Conservation (phyloP, 1,140 invertebrate genomes). For the Leptonema lineaticorne region DNA sequence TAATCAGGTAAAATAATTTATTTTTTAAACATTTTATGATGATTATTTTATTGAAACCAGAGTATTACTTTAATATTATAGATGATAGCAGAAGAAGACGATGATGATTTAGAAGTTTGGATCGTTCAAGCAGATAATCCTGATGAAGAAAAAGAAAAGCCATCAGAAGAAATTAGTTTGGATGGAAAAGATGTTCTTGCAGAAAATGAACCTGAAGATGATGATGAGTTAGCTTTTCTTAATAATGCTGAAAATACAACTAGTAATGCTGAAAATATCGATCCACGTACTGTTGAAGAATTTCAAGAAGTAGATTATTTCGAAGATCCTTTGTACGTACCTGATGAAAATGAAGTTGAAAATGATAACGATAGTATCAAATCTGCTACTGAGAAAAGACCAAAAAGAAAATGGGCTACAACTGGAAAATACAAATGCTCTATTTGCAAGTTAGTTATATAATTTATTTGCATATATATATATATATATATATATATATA, state of each 20-base stretch:
- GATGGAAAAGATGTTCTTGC: neutral
- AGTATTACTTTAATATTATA: too few relatives aligned
- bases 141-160: constrained; percentile 5
- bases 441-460: constrained; percentile 15
- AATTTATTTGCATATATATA: neutral
- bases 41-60: neutral
- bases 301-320: constrained; percentile 23
- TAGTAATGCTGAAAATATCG: constrained; percentile 15
- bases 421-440: constrained; percentile 21
- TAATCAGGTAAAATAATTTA: neutral
- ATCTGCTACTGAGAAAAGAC: neutral
- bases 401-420: neutral
- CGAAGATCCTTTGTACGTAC: constrained; percentile 23
- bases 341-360: constrained; percentile 15
- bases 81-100: constrained; percentile 13
- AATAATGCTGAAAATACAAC: neutral
- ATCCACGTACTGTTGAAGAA: neutral
- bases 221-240: constrained; percentile 4
- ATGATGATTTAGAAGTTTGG: constrained; percentile 21
- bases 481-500: too few relatives aligned
- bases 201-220: constrained; percentile 7
- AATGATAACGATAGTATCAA: constrained; percentile 19
- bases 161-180: neutral
- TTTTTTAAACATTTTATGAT: neutral
- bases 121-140: constrained; percentile 21